Evolutionary conservation across 2,888 invertebrate genomes (phyloP), one percentile per base, ranked within the genome.

Genomic region (Chrysomela aeneicollis): DNA sequence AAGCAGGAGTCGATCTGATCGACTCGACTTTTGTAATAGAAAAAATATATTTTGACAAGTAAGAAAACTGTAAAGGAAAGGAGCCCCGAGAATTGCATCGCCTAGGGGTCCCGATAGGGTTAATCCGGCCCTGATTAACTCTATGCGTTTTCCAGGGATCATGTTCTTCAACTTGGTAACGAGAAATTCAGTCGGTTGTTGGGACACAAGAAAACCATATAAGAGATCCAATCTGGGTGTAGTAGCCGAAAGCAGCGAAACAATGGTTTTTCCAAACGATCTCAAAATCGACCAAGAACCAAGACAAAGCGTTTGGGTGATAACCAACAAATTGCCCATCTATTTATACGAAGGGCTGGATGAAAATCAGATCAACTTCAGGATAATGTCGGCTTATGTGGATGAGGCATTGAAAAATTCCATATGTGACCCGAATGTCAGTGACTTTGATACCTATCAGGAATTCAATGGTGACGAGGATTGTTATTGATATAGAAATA

Each of bases 101-200:
- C n/a, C n/a, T n/a, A n/a, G n/a, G n/a, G n/a, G n/a, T n/a, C n/a
- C n/a, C n/a, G n/a, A n/a, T n/a, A n/a, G n/a, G n/a, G n/a, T n/a
- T n/a, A n/a, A n/a, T n/a, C n/a, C n/a, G n/a, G n/a, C n/a, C n/a
- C n/a, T n/a, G n/a, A n/a, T n/a, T n/a, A n/a, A n/a, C n/a, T n/a
- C n/a, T n/a, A n/a, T n/a, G n/a, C n/a, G 2, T 35, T 53, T 59
- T 59, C 3, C 17, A 71, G 71, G 71, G 0, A 86, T 94, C 0
- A 89, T 93, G 88, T 93, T 90, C 79, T 93, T 87, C 77, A 93
- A 94, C 78, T 86, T 92, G 78, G 91, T 93, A 0, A 89, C 90
- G 57, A 86, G 88, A 61, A 92, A 93, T 76, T 88, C 89, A 15
- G 82, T 94, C 0, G 92, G 90, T 49, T 94, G 94, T 76, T 94